phyloP scores from a whole-genome alignment of 2,113 vertebrate species.

The Gorsachius goisagi region DNA sequence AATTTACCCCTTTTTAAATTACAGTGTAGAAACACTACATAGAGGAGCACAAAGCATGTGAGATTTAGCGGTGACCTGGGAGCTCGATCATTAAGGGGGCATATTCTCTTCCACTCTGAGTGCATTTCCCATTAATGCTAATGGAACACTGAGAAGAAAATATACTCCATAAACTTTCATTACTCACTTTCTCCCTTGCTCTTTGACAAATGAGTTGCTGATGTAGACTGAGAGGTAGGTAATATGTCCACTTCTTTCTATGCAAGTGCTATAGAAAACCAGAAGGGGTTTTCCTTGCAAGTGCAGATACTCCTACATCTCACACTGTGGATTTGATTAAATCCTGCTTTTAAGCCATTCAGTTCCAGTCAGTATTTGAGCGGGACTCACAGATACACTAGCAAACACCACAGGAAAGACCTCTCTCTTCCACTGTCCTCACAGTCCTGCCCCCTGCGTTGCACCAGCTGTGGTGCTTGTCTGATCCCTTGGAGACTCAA shows the following conservation, averaged over 20 bases:
- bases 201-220: background rate
- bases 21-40: background rate
- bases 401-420: background rate
- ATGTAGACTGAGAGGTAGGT: background rate
- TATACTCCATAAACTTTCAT: background rate
- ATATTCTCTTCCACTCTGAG: background rate
- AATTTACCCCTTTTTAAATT: background rate
- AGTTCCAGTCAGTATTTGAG: background rate
- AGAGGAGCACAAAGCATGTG: background rate
- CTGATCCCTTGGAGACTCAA: background rate
- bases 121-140: background rate
- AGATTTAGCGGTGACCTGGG: background rate
- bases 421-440: background rate
- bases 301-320: background rate
- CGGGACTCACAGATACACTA: background rate
- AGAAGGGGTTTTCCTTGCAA: background rate
- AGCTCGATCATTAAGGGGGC: background rate
- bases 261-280: background rate
- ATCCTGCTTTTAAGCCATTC: background rate
- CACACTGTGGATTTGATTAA: background rate
- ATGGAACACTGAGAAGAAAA: background rate
- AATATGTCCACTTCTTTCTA: background rate
- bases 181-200: background rate
- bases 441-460: fast-evolving
- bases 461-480: background rate